These are phyloP conservation scores for Casuarius casuarius DNA, from an alignment of 2,113 vertebrate species.

Conservation along the genomic window DNA sequence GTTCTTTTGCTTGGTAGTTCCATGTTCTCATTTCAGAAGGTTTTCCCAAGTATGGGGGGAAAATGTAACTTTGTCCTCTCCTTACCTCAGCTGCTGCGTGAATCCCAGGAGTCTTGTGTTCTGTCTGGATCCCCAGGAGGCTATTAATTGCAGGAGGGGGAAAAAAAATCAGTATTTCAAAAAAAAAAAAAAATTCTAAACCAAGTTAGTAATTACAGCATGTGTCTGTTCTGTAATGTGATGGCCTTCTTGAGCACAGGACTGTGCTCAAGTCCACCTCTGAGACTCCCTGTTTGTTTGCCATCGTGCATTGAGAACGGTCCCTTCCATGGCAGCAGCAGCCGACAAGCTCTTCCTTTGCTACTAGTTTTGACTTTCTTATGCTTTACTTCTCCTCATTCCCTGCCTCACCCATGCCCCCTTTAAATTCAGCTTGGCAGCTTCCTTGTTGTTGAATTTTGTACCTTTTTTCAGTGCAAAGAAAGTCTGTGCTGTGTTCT, in stretches of 20 bases:
- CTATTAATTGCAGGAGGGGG: neutral
- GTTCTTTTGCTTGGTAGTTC: neutral
- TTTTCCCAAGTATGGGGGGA: neutral
- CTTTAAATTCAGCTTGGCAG: neutral
- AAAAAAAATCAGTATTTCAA: neutral
- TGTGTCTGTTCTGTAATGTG: neutral
- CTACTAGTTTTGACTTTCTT: neutral
- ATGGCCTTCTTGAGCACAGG: neutral
- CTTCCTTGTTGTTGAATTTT: neutral
- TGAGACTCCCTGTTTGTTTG: neutral
- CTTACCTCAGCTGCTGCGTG: neutral
- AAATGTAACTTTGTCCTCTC: neutral
- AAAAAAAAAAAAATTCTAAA: neutral
- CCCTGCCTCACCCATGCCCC: neutral
- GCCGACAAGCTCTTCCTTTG: neutral
- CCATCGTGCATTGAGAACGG: neutral
- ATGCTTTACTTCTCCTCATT: neutral
- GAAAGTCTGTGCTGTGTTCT: neutral
- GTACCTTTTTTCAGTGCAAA: neutral
- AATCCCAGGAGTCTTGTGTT: neutral
- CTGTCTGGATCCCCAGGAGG: neutral
- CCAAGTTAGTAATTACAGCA: neutral
- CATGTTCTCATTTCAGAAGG: neutral
- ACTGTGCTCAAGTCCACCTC: neutral
- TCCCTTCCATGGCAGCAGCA: neutral